Conservation (phyloP, 2,888 invertebrate species). For the Tenthredo distinguenda region DNA sequence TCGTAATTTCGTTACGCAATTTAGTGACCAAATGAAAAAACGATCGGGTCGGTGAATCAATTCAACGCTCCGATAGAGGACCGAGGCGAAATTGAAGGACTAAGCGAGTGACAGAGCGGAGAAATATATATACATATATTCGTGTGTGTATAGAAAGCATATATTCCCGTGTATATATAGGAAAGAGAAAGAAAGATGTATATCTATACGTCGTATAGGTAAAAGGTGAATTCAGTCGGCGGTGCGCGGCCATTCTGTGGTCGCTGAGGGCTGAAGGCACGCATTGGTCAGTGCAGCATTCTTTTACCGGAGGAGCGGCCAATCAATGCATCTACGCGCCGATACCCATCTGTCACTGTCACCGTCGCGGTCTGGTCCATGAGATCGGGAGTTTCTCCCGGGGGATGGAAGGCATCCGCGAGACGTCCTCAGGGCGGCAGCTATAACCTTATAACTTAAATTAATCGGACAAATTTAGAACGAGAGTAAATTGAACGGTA, state of each 20-base stretch:
- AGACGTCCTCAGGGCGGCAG: constrained; percentile 76
- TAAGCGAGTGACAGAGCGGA: neutral
- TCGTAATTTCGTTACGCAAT: constrained; percentile 2
- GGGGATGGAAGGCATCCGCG: constrained; percentile 80
- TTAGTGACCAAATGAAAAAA: neutral
- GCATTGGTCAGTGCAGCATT: constrained; percentile 77
- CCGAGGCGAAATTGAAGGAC: neutral
- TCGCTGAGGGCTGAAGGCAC: constrained; percentile 68
- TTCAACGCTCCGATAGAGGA: neutral
- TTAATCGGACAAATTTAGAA: constrained; percentile 42
- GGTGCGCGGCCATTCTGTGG: constrained; percentile 74
- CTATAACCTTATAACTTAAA: constrained; percentile 39
- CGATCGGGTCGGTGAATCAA: neutral
- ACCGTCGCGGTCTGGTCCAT: constrained; percentile 52
- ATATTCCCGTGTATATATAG: neutral
- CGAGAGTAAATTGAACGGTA: neutral
- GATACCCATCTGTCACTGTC: constrained; percentile 79
- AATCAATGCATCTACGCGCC: constrained; percentile 78
- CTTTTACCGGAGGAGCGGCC: constrained; percentile 77
- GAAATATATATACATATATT: neutral
- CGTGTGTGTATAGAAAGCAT: neutral
- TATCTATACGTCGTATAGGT: constrained; percentile 29
- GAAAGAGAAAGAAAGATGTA: constrained; percentile 38
- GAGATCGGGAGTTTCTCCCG: constrained; percentile 40
- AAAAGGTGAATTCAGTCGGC: constrained; percentile 56